Evolutionary conservation across 2,888 invertebrate genomes (phyloP).

Genomic region (Liposcelis brunnea): DNA sequence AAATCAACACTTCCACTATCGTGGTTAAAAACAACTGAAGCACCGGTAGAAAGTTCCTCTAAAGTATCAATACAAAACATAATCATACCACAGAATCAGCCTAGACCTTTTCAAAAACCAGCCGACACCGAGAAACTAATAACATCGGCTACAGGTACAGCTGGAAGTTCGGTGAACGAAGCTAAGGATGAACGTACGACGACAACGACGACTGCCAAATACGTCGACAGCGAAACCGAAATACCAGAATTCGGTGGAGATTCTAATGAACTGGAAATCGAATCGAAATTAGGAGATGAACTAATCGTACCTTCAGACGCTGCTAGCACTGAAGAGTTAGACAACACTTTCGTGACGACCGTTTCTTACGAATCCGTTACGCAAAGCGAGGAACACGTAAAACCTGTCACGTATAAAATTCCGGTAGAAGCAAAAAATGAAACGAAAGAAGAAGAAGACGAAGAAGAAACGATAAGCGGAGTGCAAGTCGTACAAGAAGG

Average conservation of each 20-base stretch:
- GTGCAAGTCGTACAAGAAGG: conserved; percentile 3
- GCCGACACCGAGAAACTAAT: neutral
- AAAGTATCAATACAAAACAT: no score
- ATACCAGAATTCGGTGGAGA: neutral
- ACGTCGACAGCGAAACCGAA: neutral
- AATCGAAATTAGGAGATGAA: neutral
- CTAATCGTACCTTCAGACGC: neutral
- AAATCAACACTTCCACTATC: neutral
- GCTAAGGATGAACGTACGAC: neutral
- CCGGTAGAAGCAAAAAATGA: neutral
- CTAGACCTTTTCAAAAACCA: neutral
- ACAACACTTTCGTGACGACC: neutral
- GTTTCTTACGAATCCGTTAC: neutral
- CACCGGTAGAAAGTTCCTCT: no score
- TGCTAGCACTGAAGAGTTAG: neutral
- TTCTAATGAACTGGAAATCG: no score
- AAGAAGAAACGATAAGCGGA: neutral
- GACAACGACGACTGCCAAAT: neutral
- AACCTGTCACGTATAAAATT: no score
- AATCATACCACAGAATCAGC: conserved; percentile 2
- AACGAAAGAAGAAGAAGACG: neutral
- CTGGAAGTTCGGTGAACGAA: neutral
- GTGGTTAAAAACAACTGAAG: neutral
- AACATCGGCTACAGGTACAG: neutral
- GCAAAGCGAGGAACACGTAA: neutral